Evolutionary conservation across 2,888 invertebrate genomes (phyloP), one percentile per base, ranked within the genome.

Genomic region (Euzetes globulus): DNA sequence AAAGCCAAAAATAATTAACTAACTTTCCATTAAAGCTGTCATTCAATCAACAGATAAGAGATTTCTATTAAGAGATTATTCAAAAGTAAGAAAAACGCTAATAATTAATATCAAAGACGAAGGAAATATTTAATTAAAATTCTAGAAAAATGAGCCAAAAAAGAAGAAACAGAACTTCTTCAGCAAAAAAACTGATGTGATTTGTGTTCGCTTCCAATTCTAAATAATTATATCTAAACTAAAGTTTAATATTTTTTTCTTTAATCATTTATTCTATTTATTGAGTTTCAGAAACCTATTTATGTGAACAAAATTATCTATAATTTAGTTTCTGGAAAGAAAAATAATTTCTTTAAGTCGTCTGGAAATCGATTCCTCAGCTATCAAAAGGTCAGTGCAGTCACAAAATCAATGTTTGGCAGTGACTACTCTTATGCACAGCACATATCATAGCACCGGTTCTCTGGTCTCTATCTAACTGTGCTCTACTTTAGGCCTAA

Each of bases 401-500:
- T 52, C 47, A 47, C 47, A 47, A 47, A 47, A 47, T 47, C 47
- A 15, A 13, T 19, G 52, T 19, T 19, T 7, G 6, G 52, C 5
- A 6, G 19, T 52, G 52, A 7, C 7, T 17, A n/a, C 33, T 33
- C 33, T 33, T 52, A 19, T 52, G 2, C 19, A 19, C 19, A 19
- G 6, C 4, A 3, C 52, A 13, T 47, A n/a, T 47, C 7, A 13
- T 47, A 47, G 19, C 52, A 52, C 52, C n/a, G 47, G 19, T 19
- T n/a, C 7, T 52, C 17, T 17, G 47, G 52, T 19, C 17, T 52
- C 52, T 17, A 6, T 6, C 17, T 52, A 19, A 4, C 52, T 52
- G 52, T 52, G 52, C 52, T 52, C 52, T 52, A 52, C 52, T 52
- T 52, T 52, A 52, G 52, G 19, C 19, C 52, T 52, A 52, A 52